Conservation (phyloP, 2,888 invertebrate species). For the Kuschelorhynchus macadamiae region DNA sequence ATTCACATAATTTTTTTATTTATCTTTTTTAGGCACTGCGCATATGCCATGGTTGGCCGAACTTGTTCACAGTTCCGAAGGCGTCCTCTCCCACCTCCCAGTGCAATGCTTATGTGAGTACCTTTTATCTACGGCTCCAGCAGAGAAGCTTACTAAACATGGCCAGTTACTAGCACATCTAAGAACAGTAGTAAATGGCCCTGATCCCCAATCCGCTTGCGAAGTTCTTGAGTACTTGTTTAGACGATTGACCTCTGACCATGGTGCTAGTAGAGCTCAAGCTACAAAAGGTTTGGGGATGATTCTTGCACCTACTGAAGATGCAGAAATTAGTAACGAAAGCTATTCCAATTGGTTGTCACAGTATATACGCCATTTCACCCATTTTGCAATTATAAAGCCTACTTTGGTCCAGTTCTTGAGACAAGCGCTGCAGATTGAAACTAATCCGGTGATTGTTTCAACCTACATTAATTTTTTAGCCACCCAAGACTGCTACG, state of each 20-base stretch:
- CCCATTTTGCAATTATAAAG: constrained; percentile 82
- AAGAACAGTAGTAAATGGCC: constrained; percentile 72
- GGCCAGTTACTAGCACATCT: constrained; percentile 76
- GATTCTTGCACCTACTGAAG: constrained; percentile 65
- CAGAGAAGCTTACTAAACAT: constrained; percentile 82
- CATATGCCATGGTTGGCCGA: constrained; percentile 98
- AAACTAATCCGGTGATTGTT: constrained; percentile 87
- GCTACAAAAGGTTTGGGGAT: constrained; percentile 75
- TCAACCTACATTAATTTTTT: constrained; percentile 90
- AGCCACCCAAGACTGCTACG: constrained; percentile 79
- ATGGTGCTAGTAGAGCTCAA: constrained; percentile 81
- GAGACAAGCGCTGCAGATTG: constrained; percentile 91
- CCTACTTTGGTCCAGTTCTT: constrained; percentile 80
- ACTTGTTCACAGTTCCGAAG: constrained; percentile 91
- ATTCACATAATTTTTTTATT: too few species aligned
- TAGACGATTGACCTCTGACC: constrained; percentile 85
- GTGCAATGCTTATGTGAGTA: constrained; percentile 99
- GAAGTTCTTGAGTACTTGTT: constrained; percentile 94
- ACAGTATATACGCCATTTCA: constrained; percentile 79
- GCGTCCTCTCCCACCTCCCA: constrained; percentile 88
- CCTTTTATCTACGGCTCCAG: constrained; percentile 79
- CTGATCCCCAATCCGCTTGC: constrained; percentile 73
- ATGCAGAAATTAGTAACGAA: constrained; percentile 58
- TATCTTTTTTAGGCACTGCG: constrained; percentile 74
- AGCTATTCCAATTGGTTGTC: constrained; percentile 72